Percentiles rank a stretch among this genome's conserved stretches.
Conservation (phyloP, 2,797 vertebrate species). For the Lepidocolaptes lacrymiger region DNA sequence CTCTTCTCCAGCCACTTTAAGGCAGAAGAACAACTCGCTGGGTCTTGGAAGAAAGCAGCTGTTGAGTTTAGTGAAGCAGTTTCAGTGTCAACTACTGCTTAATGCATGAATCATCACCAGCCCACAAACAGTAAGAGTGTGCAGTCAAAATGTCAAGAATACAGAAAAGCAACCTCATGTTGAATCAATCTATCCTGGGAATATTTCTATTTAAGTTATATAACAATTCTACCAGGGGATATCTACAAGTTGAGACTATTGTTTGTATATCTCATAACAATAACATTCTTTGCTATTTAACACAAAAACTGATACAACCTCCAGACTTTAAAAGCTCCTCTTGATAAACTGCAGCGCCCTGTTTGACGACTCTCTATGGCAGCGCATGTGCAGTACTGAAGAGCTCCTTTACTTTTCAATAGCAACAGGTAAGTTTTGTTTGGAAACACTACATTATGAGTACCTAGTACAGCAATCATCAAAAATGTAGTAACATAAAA, state of each 20-base stretch:
- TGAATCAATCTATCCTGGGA: background rate
- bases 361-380: background rate
- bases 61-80: constrained; percentile 1
- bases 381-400: background rate
- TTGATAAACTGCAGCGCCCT: background rate
- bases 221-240: background rate
- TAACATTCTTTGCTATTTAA: background rate
- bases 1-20: background rate
- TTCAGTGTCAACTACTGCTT: background rate
- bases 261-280: background rate
- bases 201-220: constrained; percentile 17
- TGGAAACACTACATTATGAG: background rate
- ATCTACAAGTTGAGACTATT: background rate
- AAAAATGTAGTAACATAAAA: background rate
- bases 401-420: background rate
- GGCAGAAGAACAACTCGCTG: background rate
- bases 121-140: constrained; percentile 20
- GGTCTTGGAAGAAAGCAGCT: constrained; percentile 17
- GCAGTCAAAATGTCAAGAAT: constrained; percentile 38
- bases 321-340: background rate
- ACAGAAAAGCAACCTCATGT: constrained; percentile 23
- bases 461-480: background rate
- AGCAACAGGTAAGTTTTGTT: background rate
- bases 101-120: constrained; percentile 39
- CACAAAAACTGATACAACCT: background rate